Evolutionary conservation across 2,113 vertebrate genomes (phyloP).

Genomic region (Tragelaphus strepsiceros): DNA sequence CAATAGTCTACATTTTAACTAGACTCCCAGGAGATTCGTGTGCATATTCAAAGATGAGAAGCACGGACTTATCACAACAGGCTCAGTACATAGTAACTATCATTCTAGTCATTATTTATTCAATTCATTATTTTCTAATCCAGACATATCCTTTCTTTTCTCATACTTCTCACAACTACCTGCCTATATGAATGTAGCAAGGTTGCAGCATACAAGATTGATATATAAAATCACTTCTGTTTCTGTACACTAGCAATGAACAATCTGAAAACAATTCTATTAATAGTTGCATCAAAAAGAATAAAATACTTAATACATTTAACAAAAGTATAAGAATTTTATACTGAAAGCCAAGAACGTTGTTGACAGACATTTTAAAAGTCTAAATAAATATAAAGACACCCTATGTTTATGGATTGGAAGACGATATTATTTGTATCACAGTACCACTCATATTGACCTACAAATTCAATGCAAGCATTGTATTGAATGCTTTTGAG

Average conservation of each 20-base stretch:
- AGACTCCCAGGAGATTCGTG: background rate
- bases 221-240: background rate
- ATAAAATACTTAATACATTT: conserved; percentile 11
- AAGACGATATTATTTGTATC: conserved; percentile 9
- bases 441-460: background rate
- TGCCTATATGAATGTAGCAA: background rate
- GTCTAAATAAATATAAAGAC: conserved; percentile 12
- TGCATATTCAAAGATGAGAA: background rate
- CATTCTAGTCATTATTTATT: conserved; percentile 17
- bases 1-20: conserved; percentile 31
- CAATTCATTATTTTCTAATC: background rate
- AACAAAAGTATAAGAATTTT: background rate
- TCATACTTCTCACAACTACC: background rate
- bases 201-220: background rate
- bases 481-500: background rate
- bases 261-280: background rate
- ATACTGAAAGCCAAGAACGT: conserved; percentile 5
- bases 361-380: background rate
- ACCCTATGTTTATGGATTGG: background rate
- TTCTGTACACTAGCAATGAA: background rate
- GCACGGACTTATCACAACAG: background rate
- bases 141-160: background rate
- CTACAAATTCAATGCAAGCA: background rate
- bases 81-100: background rate
- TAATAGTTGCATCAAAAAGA: background rate